Base-by-base conservation (phyloP, 2,113 vertebrate species). In the Mobula hypostoma region DNA sequence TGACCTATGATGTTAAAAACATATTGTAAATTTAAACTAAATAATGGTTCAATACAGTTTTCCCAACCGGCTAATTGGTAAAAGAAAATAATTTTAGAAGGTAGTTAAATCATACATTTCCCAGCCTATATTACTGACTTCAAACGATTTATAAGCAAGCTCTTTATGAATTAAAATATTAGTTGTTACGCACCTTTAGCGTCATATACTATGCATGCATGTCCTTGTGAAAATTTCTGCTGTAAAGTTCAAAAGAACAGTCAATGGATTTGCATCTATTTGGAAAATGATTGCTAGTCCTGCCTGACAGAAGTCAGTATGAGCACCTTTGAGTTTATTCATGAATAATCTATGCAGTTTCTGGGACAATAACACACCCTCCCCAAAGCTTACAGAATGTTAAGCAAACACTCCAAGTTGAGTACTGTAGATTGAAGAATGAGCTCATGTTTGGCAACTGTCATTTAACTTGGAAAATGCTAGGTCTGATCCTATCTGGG, bases 101-200 rank as follows among this genome's bases (percentile, higher is more conserved):
- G 36, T 17, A 70, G 66, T 91, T 91, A 91, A 70, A 70, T 91
- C 63, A n/a, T 48, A 90, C 66, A 66, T 90, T 27, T 87, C 48
- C 58, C 12, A 90, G 17, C 58, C 58, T 66, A 90, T 90, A 24
- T 63, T 90, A 90, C 29, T 21, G 21, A 74, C 19, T 74, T 74
- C 72, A 74, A 90, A 90, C 32, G n/a, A 63, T 90, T 66, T n/a
- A 66, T 90, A 48, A 48, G 48, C 48, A 48, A 48, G 3, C 48
- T 48, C 48, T 48, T 48, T 48, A 48, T 48, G 48, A 87, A 32
- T n/a, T 29, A 32, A 66, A 85, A 90, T 7, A 32, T 90, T 88
- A 61, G 58, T 5, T 63, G 12, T n/a, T 61, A 12, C 15, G 48
- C 82, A 58, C n/a, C n/a, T 36, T 14, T 36, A 36, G 77, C n/a